These are phyloP conservation scores for Litoditis marina DNA, from an alignment of 2,888 invertebrate genomes.

Conservation along the genomic window DNA sequence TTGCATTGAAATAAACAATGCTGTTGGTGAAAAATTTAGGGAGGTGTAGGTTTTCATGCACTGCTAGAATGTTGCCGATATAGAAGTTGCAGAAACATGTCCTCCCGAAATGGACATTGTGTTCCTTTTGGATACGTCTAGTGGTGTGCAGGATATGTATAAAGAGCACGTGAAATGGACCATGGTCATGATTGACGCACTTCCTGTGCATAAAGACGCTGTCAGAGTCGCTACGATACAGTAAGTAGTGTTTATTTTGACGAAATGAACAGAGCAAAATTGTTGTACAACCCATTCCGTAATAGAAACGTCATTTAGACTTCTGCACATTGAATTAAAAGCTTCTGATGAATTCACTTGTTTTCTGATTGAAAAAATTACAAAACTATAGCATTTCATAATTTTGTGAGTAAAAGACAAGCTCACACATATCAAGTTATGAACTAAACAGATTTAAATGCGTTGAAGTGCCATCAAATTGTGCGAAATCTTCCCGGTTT, in stretches of 20 bases:
- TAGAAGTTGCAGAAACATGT: constrained; percentile 41
- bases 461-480: no score
- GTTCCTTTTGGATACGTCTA: constrained; percentile 59
- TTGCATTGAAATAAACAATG: no score
- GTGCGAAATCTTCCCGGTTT: no score
- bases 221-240: constrained; percentile 62
- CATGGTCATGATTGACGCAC: constrained; percentile 22
- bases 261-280: neutral
- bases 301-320: no score
- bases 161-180: constrained; percentile 41
- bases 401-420: neutral
- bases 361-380: no score
- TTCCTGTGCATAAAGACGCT: constrained; percentile 55
- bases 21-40: neutral
- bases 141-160: constrained; percentile 50
- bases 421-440: neutral
- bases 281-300: no score
- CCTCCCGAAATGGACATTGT: constrained; percentile 56
- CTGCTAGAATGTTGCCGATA: no score
- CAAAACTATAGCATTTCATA: no score
- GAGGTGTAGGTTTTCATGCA: neutral
- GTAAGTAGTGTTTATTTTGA: constrained; percentile 21
- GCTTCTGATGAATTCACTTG: no score
- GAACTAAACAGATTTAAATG: no score
- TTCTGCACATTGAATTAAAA: no score